A percentile compares a stretch with the other conserved stretches of the same genome.
These are phyloP conservation scores for Uropetala carovei DNA, from an alignment of 2,888 invertebrate genomes.

Conservation along the genomic window DNA sequence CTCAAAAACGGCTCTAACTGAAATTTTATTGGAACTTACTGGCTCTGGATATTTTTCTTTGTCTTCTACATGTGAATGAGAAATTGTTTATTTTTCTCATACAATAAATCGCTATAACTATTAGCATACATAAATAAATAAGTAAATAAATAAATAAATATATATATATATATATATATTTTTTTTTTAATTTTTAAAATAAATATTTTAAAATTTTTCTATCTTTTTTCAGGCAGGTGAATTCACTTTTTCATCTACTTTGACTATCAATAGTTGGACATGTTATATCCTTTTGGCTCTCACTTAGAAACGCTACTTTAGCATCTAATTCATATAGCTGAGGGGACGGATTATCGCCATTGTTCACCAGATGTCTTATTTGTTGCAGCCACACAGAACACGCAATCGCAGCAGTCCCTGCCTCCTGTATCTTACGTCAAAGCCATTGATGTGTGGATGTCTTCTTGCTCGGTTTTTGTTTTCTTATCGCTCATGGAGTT, in stretches of 20 bases:
- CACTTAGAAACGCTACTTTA: constrained; percentile 34
- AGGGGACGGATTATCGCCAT: constrained; percentile 62
- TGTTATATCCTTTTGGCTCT: constrained; percentile 20
- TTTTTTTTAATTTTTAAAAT: background rate
- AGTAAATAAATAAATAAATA: constrained; percentile 8
- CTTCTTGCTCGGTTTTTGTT: constrained; percentile 93
- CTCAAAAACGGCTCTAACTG: no score
- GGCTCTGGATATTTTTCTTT: background rate
- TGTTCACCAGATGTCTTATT: constrained; percentile 66
- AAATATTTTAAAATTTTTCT: background rate
- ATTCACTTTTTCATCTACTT: background rate
- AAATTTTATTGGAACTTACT: no score
- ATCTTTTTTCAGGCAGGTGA: background rate
- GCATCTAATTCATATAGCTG: constrained; percentile 26
- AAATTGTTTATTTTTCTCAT: no score
- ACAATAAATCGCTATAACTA: background rate
- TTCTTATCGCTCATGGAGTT: constrained; percentile 93
- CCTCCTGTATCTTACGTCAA: constrained; percentile 95
- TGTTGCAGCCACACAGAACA: constrained; percentile 89
- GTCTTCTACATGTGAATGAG: background rate
- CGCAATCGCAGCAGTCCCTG: constrained; percentile 91
- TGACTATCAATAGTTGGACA: background rate
- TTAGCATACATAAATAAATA: background rate
- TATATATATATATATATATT: background rate
- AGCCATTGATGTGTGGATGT: constrained; percentile 96